Base-by-base conservation (phyloP, 2,797 vertebrate genomes). In the Notoglanidium macrostoma region DNA sequence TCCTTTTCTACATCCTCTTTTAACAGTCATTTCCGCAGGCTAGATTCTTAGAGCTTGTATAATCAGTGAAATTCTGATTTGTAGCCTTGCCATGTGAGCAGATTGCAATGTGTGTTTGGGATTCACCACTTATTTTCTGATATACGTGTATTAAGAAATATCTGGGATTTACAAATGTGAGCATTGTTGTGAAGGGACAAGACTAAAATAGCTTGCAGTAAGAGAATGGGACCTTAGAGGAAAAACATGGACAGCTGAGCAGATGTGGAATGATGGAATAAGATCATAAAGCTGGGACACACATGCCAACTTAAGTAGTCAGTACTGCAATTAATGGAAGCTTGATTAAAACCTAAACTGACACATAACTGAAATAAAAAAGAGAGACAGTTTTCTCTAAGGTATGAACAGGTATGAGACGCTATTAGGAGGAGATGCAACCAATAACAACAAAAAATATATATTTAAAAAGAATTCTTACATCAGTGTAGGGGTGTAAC, bases 21-120 rank as follows among this genome's bases (percentile, higher is more conserved):
- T 94, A 92, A 92, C 91, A 92, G 92, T 94, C 93, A 90, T 93
- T 91, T 90, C 87, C 92, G 70, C 74, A 54, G 63, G 68, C 51
- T 40, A 59, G 46, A 32, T 23, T 83, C 26, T n/a, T 35, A 19
- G 19, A 61, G 65, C 44, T 59, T 23, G 9, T 15, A 17, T 49
- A 82, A 81, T 82, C 29, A 61, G 44, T 49, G 21, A 46, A 11
- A 68, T 35, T 15, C 12, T 73, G 35, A 49, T 49, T 17, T 26
- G n/a, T 54, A 77, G 6, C 59, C 63, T 32, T 35, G 32, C 44
- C 65, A 46, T 26, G 51, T 79, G 51, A 79, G 29, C 44, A 73
- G 49, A 12, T 51, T 68, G 10, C 10, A 4, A 14, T 35, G 46
- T 67, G 23, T 54, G 23, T 32, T 21, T 17, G 4, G 11, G 26